Conservation (phyloP, 2,888 invertebrate species). For the Lochmaea crataegi region DNA sequence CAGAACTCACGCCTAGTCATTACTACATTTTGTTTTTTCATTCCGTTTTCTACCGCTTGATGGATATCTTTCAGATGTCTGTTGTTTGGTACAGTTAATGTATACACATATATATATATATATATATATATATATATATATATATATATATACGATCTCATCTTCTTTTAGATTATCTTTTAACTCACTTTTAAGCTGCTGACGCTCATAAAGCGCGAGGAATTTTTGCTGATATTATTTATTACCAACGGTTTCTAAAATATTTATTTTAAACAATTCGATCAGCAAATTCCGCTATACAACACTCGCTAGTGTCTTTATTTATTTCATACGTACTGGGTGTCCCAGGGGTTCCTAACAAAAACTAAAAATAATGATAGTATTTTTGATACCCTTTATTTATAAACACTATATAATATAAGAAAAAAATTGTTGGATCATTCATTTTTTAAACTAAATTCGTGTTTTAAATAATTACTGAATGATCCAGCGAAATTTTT, state of each 20-base stretch:
- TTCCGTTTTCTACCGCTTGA: not conserved
- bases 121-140: too few relatives aligned
- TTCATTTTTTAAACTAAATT: too few relatives aligned
- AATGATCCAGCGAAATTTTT: too few relatives aligned
- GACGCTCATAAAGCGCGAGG: not conserved
- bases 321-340: too few relatives aligned
- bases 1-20: constrained; percentile 7
- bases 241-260: not conserved
- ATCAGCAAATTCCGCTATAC: too few relatives aligned
- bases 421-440: too few relatives aligned
- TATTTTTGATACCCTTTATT: too few relatives aligned
- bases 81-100: constrained; percentile 11
- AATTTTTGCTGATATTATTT: not conserved
- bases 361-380: too few relatives aligned
- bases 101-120: not conserved
- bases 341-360: too few relatives aligned
- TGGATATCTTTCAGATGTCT: constrained; percentile 18
- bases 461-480: too few relatives aligned
- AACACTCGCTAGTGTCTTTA: too few relatives aligned
- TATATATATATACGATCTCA: not conserved
- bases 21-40: constrained; percentile 2
- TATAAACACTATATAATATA: too few relatives aligned
- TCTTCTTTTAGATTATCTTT: constrained; percentile 14
- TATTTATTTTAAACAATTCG: not conserved
- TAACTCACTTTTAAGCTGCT: not conserved